Evolutionary conservation across 2,888 invertebrate genomes (phyloP).

Genomic region (Homarus gammarus): DNA sequence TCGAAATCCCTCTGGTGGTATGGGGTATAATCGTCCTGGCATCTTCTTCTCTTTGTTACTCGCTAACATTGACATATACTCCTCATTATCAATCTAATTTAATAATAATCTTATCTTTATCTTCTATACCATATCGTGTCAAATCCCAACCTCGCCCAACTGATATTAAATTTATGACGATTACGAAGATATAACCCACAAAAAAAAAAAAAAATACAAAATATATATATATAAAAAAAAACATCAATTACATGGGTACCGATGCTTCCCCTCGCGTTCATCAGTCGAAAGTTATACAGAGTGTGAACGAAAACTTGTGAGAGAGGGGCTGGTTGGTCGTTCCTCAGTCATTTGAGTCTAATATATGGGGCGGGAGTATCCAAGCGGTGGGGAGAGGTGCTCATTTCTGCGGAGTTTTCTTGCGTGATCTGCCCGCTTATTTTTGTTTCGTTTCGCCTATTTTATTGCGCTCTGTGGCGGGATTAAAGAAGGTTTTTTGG

Average conservation of each 20-base stretch:
- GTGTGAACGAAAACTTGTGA: not conserved
- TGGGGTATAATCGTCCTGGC: no score
- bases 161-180: no score
- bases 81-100: not conserved
- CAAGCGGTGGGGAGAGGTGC: not conserved
- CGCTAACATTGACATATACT: not conserved
- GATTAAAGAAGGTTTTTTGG: not conserved
- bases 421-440: not conserved
- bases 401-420: not conserved
- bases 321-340: slow-evolving; percentile 3
- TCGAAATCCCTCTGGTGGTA: no score
- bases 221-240: no score
- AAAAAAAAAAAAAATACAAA: no score
- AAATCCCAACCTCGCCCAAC: no score
- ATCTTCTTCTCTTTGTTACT: not conserved
- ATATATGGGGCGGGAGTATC: slow-evolving; percentile 10
- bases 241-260: no score
- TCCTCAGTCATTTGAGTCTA: slow-evolving; percentile 38
- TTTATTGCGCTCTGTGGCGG: not conserved
- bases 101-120: not conserved
- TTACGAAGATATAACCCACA: no score
- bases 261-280: not conserved
- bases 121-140: not conserved
- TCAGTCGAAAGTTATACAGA: slow-evolving; percentile 1
- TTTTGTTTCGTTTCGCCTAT: not conserved